Conservation (phyloP, 1,140 invertebrate genomes). For the Procambarus clarkii region DNA sequence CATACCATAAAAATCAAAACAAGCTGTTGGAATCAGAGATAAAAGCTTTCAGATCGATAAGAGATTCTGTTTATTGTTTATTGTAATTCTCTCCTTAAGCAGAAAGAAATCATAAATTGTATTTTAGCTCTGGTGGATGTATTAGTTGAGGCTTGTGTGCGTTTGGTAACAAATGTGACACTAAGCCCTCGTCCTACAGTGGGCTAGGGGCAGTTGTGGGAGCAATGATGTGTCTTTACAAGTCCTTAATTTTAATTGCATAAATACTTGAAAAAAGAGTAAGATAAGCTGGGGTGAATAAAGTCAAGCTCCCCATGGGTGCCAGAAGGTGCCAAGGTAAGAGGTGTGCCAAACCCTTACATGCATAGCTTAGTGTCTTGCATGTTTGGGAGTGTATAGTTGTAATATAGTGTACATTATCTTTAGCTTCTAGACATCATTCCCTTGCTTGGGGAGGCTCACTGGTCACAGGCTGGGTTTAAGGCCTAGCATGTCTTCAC, state of each 20-base stretch:
- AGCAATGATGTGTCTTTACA: conserved; percentile 42
- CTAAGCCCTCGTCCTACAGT: conserved; percentile 40
- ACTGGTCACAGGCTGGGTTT: conserved; percentile 17
- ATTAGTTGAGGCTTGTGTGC: conserved; percentile 49
- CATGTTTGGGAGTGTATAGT: conserved; percentile 62
- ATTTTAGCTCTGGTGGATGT: not conserved
- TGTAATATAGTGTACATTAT: conserved; percentile 65
- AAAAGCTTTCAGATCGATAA: not conserved
- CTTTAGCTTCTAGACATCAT: conserved; percentile 47
- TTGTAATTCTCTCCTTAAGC: not conserved
- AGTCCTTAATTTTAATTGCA: conserved; percentile 28
- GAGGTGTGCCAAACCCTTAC: conserved; percentile 62
- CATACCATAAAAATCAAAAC: conserved; percentile 1
- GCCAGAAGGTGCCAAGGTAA: conserved; percentile 51
- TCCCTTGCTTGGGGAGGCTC: conserved; percentile 46
- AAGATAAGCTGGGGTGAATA: conserved; percentile 52
- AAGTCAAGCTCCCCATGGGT: conserved; percentile 43
- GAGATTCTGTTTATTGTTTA: not conserved
- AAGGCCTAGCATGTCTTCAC: conserved; percentile 17
- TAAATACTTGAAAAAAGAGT: conserved; percentile 14
- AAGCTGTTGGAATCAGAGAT: conserved; percentile 10
- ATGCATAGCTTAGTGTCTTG: conserved; percentile 7
- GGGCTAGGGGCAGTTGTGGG: conserved; percentile 50
- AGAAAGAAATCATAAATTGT: not conserved
- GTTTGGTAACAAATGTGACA: conserved; percentile 61